Percentiles rank a stretch among this genome's conserved stretches.
phyloP scores from a whole-genome alignment of 2,113 vertebrate species.

The Anhinga rufa region DNA sequence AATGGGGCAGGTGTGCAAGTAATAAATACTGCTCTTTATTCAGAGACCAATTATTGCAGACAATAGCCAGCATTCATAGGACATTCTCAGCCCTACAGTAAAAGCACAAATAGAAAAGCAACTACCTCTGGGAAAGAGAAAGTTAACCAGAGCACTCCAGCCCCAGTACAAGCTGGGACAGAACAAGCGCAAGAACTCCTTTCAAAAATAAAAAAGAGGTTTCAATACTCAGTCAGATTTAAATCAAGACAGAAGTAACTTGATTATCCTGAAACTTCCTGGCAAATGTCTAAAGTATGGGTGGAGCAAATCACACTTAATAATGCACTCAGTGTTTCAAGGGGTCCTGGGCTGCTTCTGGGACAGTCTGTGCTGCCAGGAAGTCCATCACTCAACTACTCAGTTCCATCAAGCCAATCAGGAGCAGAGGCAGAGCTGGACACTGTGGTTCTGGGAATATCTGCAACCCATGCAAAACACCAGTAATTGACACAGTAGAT shows the following conservation, averaged over 20 bases:
- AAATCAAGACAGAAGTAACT: not conserved
- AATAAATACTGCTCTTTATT: not conserved
- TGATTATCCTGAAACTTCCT: not conserved
- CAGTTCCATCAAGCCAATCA: not conserved
- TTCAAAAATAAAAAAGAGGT: not conserved
- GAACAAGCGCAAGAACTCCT: not conserved
- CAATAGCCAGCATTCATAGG: not conserved
- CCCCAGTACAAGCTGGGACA: not conserved
- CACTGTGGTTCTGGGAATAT: not conserved
- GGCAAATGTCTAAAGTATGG: not conserved
- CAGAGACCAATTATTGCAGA: not conserved
- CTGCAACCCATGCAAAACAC: not conserved
- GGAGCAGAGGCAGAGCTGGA: not conserved
- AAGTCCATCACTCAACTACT: not conserved
- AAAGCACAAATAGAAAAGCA: not conserved
- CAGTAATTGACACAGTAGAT: not conserved
- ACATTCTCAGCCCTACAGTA: not conserved
- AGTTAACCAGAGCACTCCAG: not conserved
- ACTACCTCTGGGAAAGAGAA: not conserved
- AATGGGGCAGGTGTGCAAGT: not conserved
- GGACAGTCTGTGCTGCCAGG: not conserved
- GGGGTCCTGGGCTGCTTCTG: not conserved
- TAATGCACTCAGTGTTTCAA: not conserved
- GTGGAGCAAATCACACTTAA: not conserved
- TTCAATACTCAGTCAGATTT: not conserved